Percentiles rank a stretch among this genome's conserved stretches.
Evolutionary conservation across 2,888 invertebrate genomes (phyloP).

Genomic region (Siphlonurus alternatus): DNA sequence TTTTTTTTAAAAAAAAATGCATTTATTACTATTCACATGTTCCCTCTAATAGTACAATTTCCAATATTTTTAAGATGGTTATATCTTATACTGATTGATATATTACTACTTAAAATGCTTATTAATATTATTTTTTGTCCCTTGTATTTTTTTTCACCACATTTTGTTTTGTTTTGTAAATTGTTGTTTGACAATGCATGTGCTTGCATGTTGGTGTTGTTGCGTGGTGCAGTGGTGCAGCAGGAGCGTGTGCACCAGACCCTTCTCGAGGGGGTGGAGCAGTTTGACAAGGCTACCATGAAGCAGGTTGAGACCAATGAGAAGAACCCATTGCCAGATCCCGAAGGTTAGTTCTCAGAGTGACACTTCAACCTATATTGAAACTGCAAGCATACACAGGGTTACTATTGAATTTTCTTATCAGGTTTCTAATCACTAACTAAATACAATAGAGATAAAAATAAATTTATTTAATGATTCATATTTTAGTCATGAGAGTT

Average conservation of each 20-base stretch:
- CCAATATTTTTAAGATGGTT: too few species aligned
- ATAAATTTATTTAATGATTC: too few species aligned
- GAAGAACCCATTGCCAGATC: constrained; percentile 56
- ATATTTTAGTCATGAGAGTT: too few species aligned
- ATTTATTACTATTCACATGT: too few species aligned
- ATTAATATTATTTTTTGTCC: too few species aligned
- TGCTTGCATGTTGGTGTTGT: constrained; percentile 17
- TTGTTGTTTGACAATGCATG: too few species aligned
- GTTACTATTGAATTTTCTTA: background rate
- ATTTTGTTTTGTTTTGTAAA: constrained; percentile 10
- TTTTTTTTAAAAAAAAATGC: too few species aligned
- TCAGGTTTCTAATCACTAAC: background rate
- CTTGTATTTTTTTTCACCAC: too few species aligned
- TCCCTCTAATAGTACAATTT: too few species aligned
- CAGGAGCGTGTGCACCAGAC: constrained; percentile 58
- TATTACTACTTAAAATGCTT: too few species aligned
- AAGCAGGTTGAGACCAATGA: constrained; percentile 55
- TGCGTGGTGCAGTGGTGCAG: constrained; percentile 37
- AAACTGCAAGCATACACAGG: background rate
- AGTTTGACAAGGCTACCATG: constrained; percentile 54
- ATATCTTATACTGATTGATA: too few species aligned
- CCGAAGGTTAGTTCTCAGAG: constrained; percentile 47
- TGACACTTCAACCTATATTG: background rate
- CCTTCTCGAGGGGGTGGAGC: constrained; percentile 51
- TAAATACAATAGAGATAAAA: too few species aligned